Evolutionary conservation across 1,140 invertebrate genomes (phyloP).

Genomic region (Heliconius hewitsoni): DNA sequence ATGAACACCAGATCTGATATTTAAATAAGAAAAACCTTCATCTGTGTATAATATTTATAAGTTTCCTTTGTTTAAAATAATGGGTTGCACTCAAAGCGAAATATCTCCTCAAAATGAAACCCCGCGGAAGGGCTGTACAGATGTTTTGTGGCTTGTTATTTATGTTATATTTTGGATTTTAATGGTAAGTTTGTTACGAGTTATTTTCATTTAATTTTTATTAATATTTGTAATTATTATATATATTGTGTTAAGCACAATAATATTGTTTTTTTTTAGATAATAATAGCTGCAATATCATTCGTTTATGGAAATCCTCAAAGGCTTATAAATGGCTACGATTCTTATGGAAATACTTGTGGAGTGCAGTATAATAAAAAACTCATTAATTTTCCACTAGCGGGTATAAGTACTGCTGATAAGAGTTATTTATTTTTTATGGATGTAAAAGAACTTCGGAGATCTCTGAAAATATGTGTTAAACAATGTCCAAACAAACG

Average conservation of each 20-base stretch:
- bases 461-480: constrained; percentile 94
- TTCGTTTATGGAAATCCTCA: constrained; percentile 94
- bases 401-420: constrained; percentile 90
- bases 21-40: neutral
- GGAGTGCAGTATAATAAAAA: constrained; percentile 90
- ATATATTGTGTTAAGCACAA: neutral
- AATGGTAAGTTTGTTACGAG: constrained; percentile 86
- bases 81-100: constrained; percentile 77
- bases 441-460: constrained; percentile 88
- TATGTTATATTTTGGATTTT: constrained; percentile 93
- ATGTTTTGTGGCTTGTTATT: constrained; percentile 91
- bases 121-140: constrained; percentile 87
- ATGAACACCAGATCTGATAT: neutral
- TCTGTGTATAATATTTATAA: neutral
- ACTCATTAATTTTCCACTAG: constrained; percentile 87
- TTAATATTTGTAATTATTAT: neutral
- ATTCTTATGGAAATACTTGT: constrained; percentile 98
- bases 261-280: constrained; percentile 76
- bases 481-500: constrained; percentile 90
- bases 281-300: constrained; percentile 93
- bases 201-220: constrained; percentile 11
- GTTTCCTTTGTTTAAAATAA: constrained; percentile 37
- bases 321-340: constrained; percentile 94
- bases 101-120: constrained; percentile 77
- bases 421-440: constrained; percentile 93